Base-by-base conservation (phyloP, 2,888 invertebrate genomes). In the Gisinianus flammeolus region DNA sequence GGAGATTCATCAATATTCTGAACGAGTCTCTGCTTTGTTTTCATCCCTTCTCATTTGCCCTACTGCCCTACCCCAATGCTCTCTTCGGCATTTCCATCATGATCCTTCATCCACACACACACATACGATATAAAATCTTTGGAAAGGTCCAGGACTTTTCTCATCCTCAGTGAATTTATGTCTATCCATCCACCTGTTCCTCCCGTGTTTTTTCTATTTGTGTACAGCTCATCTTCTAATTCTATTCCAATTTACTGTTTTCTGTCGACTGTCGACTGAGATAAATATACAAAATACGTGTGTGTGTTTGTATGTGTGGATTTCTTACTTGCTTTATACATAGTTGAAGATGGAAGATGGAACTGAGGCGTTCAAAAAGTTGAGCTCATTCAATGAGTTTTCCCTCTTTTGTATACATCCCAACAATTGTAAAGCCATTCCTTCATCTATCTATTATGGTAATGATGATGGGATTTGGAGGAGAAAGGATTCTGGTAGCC, bases 1-100 rank as follows among this genome's bases (percentile, higher is more conserved):
- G n/a, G 2, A 44, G 44, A 19, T 44, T 44, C 3, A 44, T 44
- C 44, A 44, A 6, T 44, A 44, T 44, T 44, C 44, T 44, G 8
- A 44, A 44, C 44, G 3, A 44, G 44, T 44, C 44, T 44, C 6
- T 62, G 16, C 28, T 26, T 12, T 62, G 12, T 62, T 26, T 26
- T 62, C 24, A 26, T 22, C 28, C 56, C 56, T 22, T 58, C 56
- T 24, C 56, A n/a, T 24, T 22, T 62, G 62, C 24, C 62, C 62
- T 28, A 62, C 62, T 62, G 62, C 62, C 62, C 62, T 62, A 62
- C 26, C 62, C 62, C 16, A 12, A 62, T 26, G 26, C 44, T 44
- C 44, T 16, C 19, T 44, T 19, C 19, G 19, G 12, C 44, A 44
- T 16, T 12, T 44, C 44, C 19, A 19, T 44, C 44, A 44, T 16